Conservation (phyloP, 2,113 vertebrate genomes). For the Rhinoderma darwinii region DNA sequence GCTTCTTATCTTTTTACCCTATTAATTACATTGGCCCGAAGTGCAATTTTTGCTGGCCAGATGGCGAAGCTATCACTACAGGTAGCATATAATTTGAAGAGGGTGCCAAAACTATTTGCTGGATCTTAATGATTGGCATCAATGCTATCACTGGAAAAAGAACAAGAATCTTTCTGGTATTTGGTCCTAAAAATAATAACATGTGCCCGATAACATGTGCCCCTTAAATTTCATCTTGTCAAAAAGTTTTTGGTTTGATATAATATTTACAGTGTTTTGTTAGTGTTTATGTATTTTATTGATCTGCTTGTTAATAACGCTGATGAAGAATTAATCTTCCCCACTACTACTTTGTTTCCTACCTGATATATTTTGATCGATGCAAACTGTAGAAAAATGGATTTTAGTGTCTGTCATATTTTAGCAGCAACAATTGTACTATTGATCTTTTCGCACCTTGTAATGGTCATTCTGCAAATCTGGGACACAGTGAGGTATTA, state of each 20-base stretch:
- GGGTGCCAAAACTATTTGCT: background rate
- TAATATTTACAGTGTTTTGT: background rate
- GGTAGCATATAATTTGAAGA: background rate
- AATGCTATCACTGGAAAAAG: background rate
- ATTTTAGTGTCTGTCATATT: slow-evolving; percentile 35
- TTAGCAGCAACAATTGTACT: slow-evolving; percentile 31
- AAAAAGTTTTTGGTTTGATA: background rate
- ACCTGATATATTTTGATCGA: background rate
- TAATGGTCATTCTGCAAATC: slow-evolving; percentile 35
- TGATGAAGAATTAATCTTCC: background rate
- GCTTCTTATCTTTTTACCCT: background rate
- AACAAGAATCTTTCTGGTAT: background rate
- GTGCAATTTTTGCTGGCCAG: background rate
- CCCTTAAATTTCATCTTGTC: background rate
- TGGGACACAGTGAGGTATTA: slow-evolving; percentile 26
- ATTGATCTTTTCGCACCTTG: slow-evolving; percentile 41
- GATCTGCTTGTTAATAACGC: background rate
- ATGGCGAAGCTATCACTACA: background rate
- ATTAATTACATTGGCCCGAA: background rate
- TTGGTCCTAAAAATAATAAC: background rate
- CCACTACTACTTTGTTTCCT: background rate
- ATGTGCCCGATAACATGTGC: background rate
- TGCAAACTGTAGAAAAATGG: slow-evolving; percentile 22
- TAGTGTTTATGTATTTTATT: background rate
- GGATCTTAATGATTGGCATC: background rate